phyloP scores from a whole-genome alignment of 1,140 invertebrate species.

The Ceratosolen solmsi region DNA sequence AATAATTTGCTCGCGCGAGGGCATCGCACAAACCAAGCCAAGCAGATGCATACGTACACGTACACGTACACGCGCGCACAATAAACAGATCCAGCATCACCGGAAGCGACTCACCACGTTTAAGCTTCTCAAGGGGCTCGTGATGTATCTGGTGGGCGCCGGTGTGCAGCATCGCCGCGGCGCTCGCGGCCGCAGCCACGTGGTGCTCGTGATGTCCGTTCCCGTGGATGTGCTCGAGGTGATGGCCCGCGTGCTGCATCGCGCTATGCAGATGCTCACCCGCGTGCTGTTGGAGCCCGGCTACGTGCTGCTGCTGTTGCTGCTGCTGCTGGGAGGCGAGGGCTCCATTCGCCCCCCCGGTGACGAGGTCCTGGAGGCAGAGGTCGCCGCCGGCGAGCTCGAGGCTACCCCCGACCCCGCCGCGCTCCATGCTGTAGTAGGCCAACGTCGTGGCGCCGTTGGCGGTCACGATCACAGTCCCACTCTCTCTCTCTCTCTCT shows the following conservation, averaged over 20 bases:
- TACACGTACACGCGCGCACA: no score
- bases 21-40: no score
- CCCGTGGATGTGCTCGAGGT: constrained; percentile 73
- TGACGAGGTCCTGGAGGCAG: constrained; percentile 83
- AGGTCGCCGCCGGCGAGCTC: constrained; percentile 78
- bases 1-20: no score
- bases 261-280: constrained; percentile 69
- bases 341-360: constrained; percentile 70
- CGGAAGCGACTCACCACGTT: constrained; percentile 81
- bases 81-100: no score
- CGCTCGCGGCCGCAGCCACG: not conserved
- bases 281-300: constrained; percentile 77
- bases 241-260: constrained; percentile 76
- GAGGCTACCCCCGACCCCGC: constrained; percentile 72
- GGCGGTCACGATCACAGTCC: constrained; percentile 22
- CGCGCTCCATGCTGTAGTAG: constrained; percentile 73
- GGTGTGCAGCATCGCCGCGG: constrained; percentile 72
- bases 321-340: constrained; percentile 74
- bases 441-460: constrained; percentile 72
- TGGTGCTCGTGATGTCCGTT: constrained; percentile 71
- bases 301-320: constrained; percentile 74
- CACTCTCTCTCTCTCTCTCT: constrained; percentile 1
- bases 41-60: no score
- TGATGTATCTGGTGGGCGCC: constrained; percentile 77
- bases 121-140: constrained; percentile 86